Evolutionary conservation across 1,140 invertebrate species (phyloP).

Genomic region (Drosophila equinoxialis): DNA sequence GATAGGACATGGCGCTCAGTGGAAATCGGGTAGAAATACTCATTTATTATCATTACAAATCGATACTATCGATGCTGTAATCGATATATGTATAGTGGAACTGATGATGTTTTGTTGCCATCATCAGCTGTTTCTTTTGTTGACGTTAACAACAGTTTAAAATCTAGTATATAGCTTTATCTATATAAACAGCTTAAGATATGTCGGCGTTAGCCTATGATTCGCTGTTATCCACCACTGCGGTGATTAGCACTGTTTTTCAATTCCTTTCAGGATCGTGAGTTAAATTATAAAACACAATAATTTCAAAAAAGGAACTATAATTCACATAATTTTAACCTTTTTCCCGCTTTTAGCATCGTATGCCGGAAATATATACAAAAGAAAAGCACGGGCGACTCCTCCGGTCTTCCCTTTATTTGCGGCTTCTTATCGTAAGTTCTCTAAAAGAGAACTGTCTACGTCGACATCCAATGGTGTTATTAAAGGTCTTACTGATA

Average conservation of each 20-base stretch:
- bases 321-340: slow-evolving; percentile 22
- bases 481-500: not conserved
- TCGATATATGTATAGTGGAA: no score
- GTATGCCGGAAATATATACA: slow-evolving; percentile 81
- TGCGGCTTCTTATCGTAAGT: slow-evolving; percentile 90
- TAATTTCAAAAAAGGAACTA: not conserved
- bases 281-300: slow-evolving; percentile 28
- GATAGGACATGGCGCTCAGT: no score
- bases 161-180: not conserved
- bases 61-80: not conserved
- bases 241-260: slow-evolving; percentile 87
- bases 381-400: slow-evolving; percentile 83
- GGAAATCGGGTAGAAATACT: no score
- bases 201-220: slow-evolving; percentile 65
- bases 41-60: no score
- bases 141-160: slow-evolving; percentile 57
- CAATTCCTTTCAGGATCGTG: slow-evolving; percentile 87
- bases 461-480: slow-evolving; percentile 49
- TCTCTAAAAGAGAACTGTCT: slow-evolving; percentile 40
- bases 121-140: slow-evolving; percentile 66
- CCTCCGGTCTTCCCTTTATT: slow-evolving; percentile 89
- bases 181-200: slow-evolving; percentile 30
- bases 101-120: not conserved
- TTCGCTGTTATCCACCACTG: slow-evolving; percentile 84
- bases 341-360: slow-evolving; percentile 46